Evolutionary conservation across 2,888 invertebrate genomes (phyloP), one percentile per base, ranked within the genome.

Genomic region (Plebejus anna): DNA sequence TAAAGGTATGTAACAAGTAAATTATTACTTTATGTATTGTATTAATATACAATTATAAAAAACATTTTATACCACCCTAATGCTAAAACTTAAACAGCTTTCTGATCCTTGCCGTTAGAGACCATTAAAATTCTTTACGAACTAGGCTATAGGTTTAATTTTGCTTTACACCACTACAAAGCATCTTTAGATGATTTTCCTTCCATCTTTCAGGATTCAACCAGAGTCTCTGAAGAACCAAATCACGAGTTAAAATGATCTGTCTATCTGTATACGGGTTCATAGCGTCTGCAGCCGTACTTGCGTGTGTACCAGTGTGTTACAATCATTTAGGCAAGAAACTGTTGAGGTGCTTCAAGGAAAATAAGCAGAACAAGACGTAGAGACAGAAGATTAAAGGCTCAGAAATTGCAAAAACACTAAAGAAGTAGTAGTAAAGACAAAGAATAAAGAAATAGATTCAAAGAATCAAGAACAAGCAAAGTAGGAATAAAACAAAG

Each of bases 251-350:
- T 87, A 90, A 88, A 80, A 92, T 92, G 92, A 90, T 92, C 89
- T 92, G 92, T 87, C 85, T 91, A 80, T 92, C 92, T 1, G 78
- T 91, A 78, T 91, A 89, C 79, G 89, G 90, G 78, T 83, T 92
- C 79, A 88, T 92, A 76, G 90, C 90, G 1, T 89, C 92, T 57
- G 91, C 91, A 57, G 85, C 92, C 72, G 77, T 91, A 70, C 84
- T 92, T 73, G 90, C 92, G 73, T 92, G 92, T 81, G 86, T 91
- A 1, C 91, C 92, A 2, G 89, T 90, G 78, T 90, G 91, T 83
- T 89, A 85, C 81, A 83, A 86, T 72, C 88, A 89, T 76, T 84
- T 90, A 78, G 85, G 89, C 77, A 77, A 87, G 79, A 89, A 88
- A 78, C 83, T 90, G 36, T 77, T 89, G 77, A 87, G 86, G 84